Evolutionary conservation across 2,888 invertebrate genomes (phyloP), one percentile per base, ranked within the genome.

Genomic region (Limnephilus marmoratus): DNA sequence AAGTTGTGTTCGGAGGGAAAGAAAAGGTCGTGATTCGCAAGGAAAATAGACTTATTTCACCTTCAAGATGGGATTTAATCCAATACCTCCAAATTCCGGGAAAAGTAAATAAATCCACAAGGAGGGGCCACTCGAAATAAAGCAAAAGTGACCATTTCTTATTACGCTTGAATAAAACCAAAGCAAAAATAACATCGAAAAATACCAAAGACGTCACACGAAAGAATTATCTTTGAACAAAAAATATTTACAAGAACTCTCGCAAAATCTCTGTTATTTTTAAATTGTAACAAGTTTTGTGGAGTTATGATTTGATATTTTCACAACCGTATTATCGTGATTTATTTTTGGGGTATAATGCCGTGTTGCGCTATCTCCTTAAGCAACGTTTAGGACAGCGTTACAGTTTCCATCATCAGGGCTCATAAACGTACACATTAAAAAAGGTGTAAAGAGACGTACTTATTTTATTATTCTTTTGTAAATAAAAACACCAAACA

Each of bases 51-150:
- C 49, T 86, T 45, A 45, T n/a, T 86, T 86, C n/a, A 86, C 85
- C 45, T 86, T 86, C 45, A 86, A 41, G 31, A 34, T 82, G 68
- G 29, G 85, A 29, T 86, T 86, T 86, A 86, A 86, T 86, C 49
- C 85, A 13, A 41, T 86, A 24, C 45, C 49, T 86, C 45, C 41
- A 13, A 24, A 86, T 45, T 86, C 45, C 13, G 85, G 29, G 85
- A 29, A 45, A 86, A 45, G 85, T 13, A 86, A 45, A 86, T 45
- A 41, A 37, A n/a, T 41, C 83, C 37, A 24, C 37, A 24, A 15
- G 83, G 34, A 83, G 82, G 18, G 34, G 37, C 24, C 37, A 18
- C 24, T 24, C n/a, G 13, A 37, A 83, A 37, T 37, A 83, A 24
- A 83, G 37, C 83, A 34, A 68, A 18, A 68, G 24, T 24, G 68